Conservation (phyloP, 2,113 vertebrate genomes). For the Phaethon lepturus region DNA sequence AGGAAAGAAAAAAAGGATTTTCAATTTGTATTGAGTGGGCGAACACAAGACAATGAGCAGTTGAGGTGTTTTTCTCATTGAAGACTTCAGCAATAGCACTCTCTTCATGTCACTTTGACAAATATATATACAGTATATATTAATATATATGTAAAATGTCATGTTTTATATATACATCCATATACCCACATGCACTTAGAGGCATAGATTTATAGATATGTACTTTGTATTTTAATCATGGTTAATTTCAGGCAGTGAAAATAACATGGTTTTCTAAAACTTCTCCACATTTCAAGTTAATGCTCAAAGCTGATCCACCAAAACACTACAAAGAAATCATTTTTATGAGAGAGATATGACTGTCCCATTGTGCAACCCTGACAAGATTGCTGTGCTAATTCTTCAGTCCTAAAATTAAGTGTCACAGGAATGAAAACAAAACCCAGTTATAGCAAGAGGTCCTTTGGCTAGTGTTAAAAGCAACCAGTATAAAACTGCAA, state of each 20-base stretch:
- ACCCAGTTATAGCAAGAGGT: not conserved
- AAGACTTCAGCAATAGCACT: not conserved
- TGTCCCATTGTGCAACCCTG: not conserved
- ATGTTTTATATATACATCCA: not conserved
- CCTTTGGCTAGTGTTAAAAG: not conserved
- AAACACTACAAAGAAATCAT: not conserved
- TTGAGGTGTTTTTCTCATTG: not conserved
- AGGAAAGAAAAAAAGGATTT: not conserved
- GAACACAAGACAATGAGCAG: not conserved
- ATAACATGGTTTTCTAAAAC: not conserved
- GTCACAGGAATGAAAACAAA: not conserved
- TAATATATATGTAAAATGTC: not conserved
- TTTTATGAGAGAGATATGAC: not conserved
- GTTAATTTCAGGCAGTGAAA: not conserved
- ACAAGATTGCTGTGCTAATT: not conserved
- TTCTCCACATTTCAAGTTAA: not conserved
- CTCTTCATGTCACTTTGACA: not conserved
- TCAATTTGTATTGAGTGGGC: not conserved
- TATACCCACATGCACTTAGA: not conserved
- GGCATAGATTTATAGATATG: rapidly evolving
- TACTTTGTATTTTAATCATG: not conserved
- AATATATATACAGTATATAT: not conserved
- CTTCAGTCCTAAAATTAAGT: not conserved
- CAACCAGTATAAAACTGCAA: not conserved
- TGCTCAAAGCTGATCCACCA: not conserved